Evolutionary conservation across 2,797 vertebrate species (phyloP), one percentile per base, ranked within the genome.

Genomic region (Carduelis carduelis): DNA sequence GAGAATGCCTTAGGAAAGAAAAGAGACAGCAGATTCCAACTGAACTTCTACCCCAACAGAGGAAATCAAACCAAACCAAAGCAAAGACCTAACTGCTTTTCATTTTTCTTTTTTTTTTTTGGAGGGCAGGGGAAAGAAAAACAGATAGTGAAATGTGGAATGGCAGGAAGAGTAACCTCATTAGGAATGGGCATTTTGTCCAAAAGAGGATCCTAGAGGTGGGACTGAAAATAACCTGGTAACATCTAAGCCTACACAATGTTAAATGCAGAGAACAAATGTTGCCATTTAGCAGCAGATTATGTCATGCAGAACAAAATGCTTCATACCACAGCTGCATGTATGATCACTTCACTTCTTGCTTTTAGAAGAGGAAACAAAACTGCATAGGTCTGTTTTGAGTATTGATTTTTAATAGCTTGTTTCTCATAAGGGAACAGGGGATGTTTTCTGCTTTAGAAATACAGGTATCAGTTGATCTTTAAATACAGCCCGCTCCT

Each of bases 351-450:
- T 47, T 46, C 34, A 61, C 59, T 83, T 86, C 66, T 90, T 70
- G 41, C 30, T 78, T 91, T 77, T 56, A 64, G 70, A 90, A 93
- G 78, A 96, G 89, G 89, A 96, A 96, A 97, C 93, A 96, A 95
- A 94, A 96, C 92, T 95, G 74, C 96, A 44, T 93, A 76, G 85
- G 77, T 84, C 70, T 93, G 87, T 86, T 95, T 97, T 90, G 34
- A 95, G 86, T 91, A 97, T 95, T 87, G 90, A 96, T 56, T 95
- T 97, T 97, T 97, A 97, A 97, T 97, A 96, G 90, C 96, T 97
- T 94, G 94, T 95, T 96, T 96, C 85, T 96, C 59, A 19, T 90
- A 90, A 90, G 74, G 95, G 96, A 96, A 97, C 93, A 96, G 74
- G 93, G 91, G 83, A 93, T 50, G 79, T 77, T 94, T 95, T 94